These are phyloP conservation scores for Pseudopleuronectes americanus DNA, from an alignment of 2,797 vertebrate species.

Conservation along the genomic window DNA sequence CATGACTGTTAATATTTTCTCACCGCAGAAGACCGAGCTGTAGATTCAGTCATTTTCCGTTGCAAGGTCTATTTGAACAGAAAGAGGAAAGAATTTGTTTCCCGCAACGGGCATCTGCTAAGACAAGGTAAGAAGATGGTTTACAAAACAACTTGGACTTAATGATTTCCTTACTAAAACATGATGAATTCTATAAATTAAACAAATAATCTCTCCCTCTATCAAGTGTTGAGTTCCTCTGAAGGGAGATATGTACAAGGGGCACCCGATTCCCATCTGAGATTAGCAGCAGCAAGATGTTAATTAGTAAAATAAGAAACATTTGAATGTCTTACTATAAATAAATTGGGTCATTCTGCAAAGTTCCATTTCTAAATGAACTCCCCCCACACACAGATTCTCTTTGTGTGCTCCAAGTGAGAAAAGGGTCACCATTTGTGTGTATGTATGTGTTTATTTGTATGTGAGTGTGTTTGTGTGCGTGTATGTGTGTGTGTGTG, in stretches of 20 bases:
- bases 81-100: conserved; percentile 80
- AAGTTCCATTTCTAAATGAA: too few species aligned
- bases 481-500: not conserved
- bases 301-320: too few species aligned
- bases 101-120: conserved; percentile 66
- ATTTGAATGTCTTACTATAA: too few species aligned
- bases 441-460: not conserved
- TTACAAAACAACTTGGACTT: not conserved
- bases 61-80: conserved; percentile 83
- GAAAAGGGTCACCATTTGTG: conserved; percentile 9
- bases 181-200: not conserved
- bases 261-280: too few species aligned
- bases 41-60: conserved; percentile 81
- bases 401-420: not conserved
- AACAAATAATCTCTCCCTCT: not conserved
- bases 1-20: conserved; percentile 66
- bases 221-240: not conserved
- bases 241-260: too few species aligned
- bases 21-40: conserved; percentile 72
- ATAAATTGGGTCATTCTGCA: too few species aligned
- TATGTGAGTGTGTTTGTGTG: too few species aligned
- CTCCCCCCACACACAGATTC: too few species aligned
- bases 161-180: not conserved
- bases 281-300: too few species aligned
- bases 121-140: conserved; percentile 78